Evolutionary conservation across 1,140 invertebrate species (phyloP).

Genomic region (Anoplophora glabripennis): DNA sequence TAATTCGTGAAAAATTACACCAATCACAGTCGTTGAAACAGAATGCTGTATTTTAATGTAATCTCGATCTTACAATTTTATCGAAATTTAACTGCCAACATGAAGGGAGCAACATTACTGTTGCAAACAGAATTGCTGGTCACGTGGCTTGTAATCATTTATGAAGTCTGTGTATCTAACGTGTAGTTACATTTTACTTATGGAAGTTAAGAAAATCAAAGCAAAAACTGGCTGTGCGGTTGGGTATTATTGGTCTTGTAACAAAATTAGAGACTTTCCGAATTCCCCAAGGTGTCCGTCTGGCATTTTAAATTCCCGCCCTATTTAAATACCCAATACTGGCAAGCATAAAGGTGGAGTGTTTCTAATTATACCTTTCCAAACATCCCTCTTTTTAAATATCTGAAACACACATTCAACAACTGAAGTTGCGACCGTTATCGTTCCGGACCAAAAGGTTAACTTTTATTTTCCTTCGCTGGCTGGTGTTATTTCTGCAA

Average conservation of each 20-base stretch:
- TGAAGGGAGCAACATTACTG: no score
- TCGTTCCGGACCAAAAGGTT: conserved; percentile 14
- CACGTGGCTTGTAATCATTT: no score
- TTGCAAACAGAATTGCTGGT: no score
- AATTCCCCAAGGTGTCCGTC: background rate
- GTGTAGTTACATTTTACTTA: no score
- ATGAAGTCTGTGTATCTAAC: no score
- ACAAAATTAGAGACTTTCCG: background rate
- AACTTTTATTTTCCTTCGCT: conserved; percentile 23
- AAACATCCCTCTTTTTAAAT: conserved; percentile 7
- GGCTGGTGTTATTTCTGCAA: conserved; percentile 19
- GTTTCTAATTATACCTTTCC: conserved; percentile 14
- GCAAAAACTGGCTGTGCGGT: no score
- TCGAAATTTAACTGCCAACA: no score
- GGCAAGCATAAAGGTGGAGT: conserved; percentile 1
- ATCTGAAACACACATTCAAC: conserved; percentile 11
- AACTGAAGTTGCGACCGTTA: conserved; percentile 12
- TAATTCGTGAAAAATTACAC: no score
- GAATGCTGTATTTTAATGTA: no score
- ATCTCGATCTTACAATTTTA: no score
- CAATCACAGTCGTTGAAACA: no score
- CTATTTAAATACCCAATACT: background rate
- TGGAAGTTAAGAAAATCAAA: no score
- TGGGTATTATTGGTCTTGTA: background rate
- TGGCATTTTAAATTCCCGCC: background rate